These are phyloP conservation scores for Aplysia californica DNA, from an alignment of 1,140 invertebrate genomes.

Conservation along the genomic window DNA sequence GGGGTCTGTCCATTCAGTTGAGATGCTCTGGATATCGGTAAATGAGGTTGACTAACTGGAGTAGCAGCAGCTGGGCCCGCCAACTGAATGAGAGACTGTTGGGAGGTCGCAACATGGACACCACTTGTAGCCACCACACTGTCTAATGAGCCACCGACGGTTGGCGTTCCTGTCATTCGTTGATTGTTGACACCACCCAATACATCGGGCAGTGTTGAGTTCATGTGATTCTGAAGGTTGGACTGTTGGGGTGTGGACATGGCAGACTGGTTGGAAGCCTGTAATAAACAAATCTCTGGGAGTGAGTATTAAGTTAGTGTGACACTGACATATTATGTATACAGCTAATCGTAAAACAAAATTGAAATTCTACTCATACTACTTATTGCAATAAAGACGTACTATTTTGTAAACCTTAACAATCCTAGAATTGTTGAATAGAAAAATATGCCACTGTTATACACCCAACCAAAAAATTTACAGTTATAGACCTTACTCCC, in stretches of 20 bases:
- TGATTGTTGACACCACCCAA: neutral
- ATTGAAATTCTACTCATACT: neutral
- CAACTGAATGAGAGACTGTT: slow-evolving; percentile 10
- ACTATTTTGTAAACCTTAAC: neutral
- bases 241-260: slow-evolving; percentile 10
- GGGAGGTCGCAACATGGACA: neutral
- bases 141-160: neutral
- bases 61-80: neutral
- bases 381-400: neutral
- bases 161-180: neutral
- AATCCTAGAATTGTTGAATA: too few relatives aligned
- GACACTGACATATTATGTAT: too few relatives aligned
- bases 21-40: neutral
- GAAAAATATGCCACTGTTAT: too few relatives aligned
- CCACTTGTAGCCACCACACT: neutral
- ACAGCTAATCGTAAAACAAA: too few relatives aligned
- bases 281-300: neutral
- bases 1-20: slow-evolving; percentile 9
- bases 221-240: slow-evolving; percentile 12
- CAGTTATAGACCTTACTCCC: too few relatives aligned
- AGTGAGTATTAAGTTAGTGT: too few relatives aligned
- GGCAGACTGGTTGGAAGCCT: slow-evolving; percentile 4
- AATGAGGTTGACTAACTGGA: neutral
- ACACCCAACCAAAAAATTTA: too few relatives aligned
- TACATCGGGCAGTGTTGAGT: neutral